phyloP scores from a whole-genome alignment of 2,888 invertebrate species.

The Mycalesis mineus region DNA sequence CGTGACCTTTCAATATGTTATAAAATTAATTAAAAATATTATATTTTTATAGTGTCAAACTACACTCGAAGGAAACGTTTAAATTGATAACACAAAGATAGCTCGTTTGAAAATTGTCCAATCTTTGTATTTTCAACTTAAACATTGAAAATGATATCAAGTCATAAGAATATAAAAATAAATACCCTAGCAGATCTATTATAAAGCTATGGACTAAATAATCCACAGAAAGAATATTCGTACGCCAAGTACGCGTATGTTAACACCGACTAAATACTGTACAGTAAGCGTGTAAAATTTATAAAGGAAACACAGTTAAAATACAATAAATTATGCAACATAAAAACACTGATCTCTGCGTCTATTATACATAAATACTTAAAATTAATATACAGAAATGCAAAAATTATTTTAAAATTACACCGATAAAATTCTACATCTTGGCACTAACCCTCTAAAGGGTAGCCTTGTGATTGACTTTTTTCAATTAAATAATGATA shows the following conservation, averaged over 20 bases:
- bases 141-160: conserved; percentile 9
- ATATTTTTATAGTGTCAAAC: conserved; percentile 9
- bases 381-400: conserved; percentile 44
- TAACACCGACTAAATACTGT: conserved; percentile 40
- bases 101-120: too few relatives aligned
- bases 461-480: background rate
- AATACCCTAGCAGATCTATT: conserved; percentile 72
- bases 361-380: conserved; percentile 38
- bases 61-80: conserved; percentile 5
- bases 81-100: conserved; percentile 1
- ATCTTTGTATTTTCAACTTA: background rate
- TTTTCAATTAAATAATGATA: background rate
- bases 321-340: conserved; percentile 72
- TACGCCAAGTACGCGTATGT: conserved; percentile 21
- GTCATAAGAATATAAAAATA: conserved; percentile 36
- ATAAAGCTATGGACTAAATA: conserved; percentile 18
- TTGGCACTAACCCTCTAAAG: background rate
- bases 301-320: conserved; percentile 59
- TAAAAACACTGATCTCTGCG: conserved; percentile 51
- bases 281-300: conserved; percentile 57
- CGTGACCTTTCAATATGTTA: conserved; percentile 23
- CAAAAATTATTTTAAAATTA: conserved; percentile 34
- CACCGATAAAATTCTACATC: conserved; percentile 17
- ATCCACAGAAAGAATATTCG: conserved; percentile 8
- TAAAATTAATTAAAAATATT: conserved; percentile 8